A percentile compares a stretch with the other conserved stretches of the same genome.
phyloP scores from a whole-genome alignment of 2,888 invertebrate genomes.

The Ceratothoa steindachneri region DNA sequence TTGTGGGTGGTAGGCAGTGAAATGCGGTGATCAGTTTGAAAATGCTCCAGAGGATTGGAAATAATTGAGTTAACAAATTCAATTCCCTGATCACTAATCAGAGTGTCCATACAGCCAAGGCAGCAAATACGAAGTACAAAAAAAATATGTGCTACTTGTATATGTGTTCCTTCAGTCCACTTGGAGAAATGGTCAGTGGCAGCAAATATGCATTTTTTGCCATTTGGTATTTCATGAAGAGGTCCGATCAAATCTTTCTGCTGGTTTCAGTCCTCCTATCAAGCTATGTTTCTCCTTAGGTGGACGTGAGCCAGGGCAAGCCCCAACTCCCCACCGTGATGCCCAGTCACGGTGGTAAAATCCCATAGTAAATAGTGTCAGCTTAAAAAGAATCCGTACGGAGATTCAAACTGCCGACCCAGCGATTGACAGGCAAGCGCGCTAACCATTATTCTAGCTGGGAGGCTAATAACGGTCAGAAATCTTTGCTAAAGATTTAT shows the following conservation, averaged over 20 bases:
- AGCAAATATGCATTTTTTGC: background rate
- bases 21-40: background rate
- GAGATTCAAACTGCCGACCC: too few relatives aligned
- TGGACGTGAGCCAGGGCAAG: too few relatives aligned
- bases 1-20: background rate
- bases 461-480: background rate
- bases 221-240: background rate
- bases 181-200: background rate
- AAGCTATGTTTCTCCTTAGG: too few relatives aligned
- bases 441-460: too few relatives aligned
- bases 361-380: too few relatives aligned
- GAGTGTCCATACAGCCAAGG: background rate
- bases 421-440: too few relatives aligned
- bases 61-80: background rate
- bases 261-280: too few relatives aligned
- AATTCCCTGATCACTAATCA: background rate
- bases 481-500: background rate
- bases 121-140: too few relatives aligned
- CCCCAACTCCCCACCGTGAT: too few relatives aligned
- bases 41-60: background rate
- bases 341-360: too few relatives aligned
- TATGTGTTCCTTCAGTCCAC: too few relatives aligned
- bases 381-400: background rate
- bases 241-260: background rate
- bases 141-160: too few relatives aligned